Evolutionary conservation across 37 sponge, comb jelly and placozoan species (phyloP).

Genomic region (Axinella damicornis): DNA sequence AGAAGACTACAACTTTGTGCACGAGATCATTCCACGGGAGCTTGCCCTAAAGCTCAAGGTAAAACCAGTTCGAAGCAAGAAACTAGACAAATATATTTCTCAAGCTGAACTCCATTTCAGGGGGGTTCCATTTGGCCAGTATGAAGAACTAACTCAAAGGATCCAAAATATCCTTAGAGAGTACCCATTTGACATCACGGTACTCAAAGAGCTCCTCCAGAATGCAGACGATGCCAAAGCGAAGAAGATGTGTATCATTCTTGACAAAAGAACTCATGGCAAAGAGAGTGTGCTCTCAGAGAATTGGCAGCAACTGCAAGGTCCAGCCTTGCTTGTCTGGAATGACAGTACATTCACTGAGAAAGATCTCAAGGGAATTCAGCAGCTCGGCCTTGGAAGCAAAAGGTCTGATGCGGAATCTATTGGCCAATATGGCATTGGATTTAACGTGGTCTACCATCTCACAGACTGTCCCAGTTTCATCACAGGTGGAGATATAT

Average conservation of each 20-base stretch:
- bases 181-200: constrained; percentile 39
- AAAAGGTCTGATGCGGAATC: constrained; percentile 47
- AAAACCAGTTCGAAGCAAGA: constrained; percentile 29
- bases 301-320: constrained; percentile 67
- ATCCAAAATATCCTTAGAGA: constrained; percentile 37
- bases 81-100: constrained; percentile 4
- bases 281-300: constrained; percentile 31
- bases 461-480: constrained; percentile 77
- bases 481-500: constrained; percentile 42
- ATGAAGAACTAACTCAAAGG: constrained; percentile 36
- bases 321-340: constrained; percentile 62
- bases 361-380: constrained; percentile 62
- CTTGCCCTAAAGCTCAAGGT: constrained; percentile 41
- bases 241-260: constrained; percentile 56
- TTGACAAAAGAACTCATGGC: constrained; percentile 49
- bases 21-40: constrained; percentile 6
- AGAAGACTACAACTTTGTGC: neutral
- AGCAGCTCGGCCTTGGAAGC: constrained; percentile 64
- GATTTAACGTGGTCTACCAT: constrained; percentile 82
- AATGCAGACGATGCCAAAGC: constrained; percentile 85
- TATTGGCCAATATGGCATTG: constrained; percentile 79
- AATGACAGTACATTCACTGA: constrained; percentile 63
- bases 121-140: constrained; percentile 46
- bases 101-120: neutral
- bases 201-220: constrained; percentile 66